Evolutionary conservation across 2,888 invertebrate genomes (phyloP), one percentile per base, ranked within the genome.

Genomic region (Meiosimyza platycephala): DNA sequence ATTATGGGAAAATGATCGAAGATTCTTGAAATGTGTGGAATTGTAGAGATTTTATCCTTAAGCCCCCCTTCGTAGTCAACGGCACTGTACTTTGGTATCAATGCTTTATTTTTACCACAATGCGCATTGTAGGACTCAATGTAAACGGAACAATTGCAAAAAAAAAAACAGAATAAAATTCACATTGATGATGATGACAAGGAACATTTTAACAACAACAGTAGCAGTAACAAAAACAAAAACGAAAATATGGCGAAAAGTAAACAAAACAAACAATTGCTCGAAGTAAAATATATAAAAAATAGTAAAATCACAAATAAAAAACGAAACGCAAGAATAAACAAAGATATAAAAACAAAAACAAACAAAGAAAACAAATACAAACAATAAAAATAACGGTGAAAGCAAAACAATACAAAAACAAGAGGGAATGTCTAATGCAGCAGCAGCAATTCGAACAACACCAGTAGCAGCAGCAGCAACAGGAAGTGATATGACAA

Each of bases 271-370:
- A 22, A 16, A 9, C 40, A 6, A 40, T 33, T 72, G 74, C 74
- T 69, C 40, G 28, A 40, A 50, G 74, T 52, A 16, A 72, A 69
- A 74, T 74, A 72, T 72, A 72, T 72, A 65, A 72, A 74, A 72
- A 68, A 50, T 48, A 68, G 47, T 18, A 48, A 59, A 48, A 22
- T 6, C 16, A 48, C 40, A 40, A 22, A n/a, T n/a, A n/a, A 47
- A 9, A 50, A 63, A 40, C 15, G 52, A 73, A 60, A 48, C 55
- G 64, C 50, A 13, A 59, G 51, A 22, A 72, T 33, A 74, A 18
- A 54, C 28, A n/a, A 64, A 54, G 4, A 28, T 28, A 28, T 28
- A 28, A 50, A 62, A 13, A 22, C 47, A 22, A 57, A 16, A 18
- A 60, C 13, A 15, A 54, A 40, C 55, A 28, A 9, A 28, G 55